These are phyloP conservation scores for Drosophila pseudotalamancana DNA, from an alignment of 2,888 invertebrate species.

Conservation along the genomic window DNA sequence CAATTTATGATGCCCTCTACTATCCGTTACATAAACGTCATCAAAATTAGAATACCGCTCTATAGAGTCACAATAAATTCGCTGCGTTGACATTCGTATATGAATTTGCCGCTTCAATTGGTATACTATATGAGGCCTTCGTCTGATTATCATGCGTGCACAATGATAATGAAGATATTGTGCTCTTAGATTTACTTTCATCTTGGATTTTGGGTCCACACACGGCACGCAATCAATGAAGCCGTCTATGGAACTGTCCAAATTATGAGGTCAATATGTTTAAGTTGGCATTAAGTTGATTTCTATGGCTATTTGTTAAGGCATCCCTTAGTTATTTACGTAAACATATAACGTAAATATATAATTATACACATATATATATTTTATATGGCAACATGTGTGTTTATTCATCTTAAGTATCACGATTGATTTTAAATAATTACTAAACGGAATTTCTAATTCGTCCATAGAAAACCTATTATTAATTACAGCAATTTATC, in stretches of 20 bases:
- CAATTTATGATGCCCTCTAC: not conserved
- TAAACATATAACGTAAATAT: not conserved
- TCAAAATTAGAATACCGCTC: not conserved
- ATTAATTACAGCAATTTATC: not conserved
- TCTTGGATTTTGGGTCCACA: constrained; percentile 23
- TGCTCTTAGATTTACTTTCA: constrained; percentile 40
- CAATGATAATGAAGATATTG: constrained; percentile 48
- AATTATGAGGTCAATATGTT: constrained; percentile 15
- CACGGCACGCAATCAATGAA: constrained; percentile 29
- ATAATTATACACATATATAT: not conserved
- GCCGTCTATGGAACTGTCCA: constrained; percentile 4
- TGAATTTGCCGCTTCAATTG: constrained; percentile 47
- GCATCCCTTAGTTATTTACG: too few species aligned
- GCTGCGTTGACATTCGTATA: constrained; percentile 56
- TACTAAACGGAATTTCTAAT: too few species aligned
- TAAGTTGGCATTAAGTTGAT: constrained; percentile 24
- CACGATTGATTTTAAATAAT: not conserved
- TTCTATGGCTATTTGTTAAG: constrained; percentile 11
- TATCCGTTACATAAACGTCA: not conserved
- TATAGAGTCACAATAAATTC: constrained; percentile 31
- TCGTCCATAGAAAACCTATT: too few species aligned
- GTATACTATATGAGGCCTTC: constrained; percentile 24
- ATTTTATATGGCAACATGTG: too few species aligned
- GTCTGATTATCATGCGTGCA: constrained; percentile 44
- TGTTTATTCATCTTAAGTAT: too few species aligned